Conservation (phyloP, 53 echinoderm and acorn worm genomes). For the Astropecten irregularis region DNA sequence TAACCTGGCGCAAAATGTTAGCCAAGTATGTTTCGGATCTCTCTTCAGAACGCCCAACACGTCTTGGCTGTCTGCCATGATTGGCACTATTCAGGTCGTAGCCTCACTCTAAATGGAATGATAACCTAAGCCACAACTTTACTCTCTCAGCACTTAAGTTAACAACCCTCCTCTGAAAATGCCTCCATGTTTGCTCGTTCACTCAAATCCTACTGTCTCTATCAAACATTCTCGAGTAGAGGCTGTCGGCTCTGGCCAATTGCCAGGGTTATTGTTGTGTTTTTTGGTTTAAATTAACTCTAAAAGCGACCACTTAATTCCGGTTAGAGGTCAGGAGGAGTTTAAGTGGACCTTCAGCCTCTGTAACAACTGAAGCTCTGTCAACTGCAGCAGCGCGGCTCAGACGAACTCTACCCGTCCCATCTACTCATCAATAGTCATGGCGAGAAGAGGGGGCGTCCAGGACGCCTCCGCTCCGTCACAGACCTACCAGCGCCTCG, state of each 20-base stretch:
- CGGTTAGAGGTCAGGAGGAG: background rate
- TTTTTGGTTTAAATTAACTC: conserved; percentile 6
- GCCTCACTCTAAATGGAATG: background rate
- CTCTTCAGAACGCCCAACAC: too few species aligned
- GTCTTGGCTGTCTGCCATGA: too few species aligned
- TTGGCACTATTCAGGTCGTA: too few species aligned
- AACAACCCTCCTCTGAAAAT: background rate
- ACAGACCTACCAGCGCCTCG: background rate
- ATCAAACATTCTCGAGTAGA: background rate
- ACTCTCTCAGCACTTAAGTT: background rate
- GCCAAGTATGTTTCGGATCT: too few species aligned
- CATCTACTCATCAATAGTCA: too few species aligned
- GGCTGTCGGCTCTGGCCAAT: background rate
- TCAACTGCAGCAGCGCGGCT: too few species aligned
- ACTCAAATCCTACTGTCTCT: too few species aligned
- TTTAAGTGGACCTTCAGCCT: background rate
- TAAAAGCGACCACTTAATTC: conserved; percentile 3
- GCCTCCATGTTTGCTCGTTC: background rate
- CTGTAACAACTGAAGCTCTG: conserved; percentile 19
- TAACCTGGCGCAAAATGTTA: too few species aligned
- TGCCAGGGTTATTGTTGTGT: conserved; percentile 1
- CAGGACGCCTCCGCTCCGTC: too few species aligned
- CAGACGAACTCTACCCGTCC: too few species aligned
- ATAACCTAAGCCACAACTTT: background rate
- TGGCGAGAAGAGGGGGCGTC: too few species aligned